Evolutionary conservation across 2,888 invertebrate genomes (phyloP).

Genomic region (Drosophila mimica): DNA sequence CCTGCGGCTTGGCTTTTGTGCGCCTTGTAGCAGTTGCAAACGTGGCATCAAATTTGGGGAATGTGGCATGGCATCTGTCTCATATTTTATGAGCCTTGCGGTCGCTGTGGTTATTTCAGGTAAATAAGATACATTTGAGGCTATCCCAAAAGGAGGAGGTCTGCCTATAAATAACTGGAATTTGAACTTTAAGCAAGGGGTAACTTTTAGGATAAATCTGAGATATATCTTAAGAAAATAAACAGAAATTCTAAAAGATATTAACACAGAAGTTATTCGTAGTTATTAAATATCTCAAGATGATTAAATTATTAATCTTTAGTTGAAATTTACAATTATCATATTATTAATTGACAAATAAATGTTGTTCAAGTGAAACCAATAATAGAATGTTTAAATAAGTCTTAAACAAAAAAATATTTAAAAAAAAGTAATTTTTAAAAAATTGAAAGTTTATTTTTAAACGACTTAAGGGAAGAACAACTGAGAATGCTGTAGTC

Average conservation of each 20-base stretch:
- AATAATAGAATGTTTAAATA: no score
- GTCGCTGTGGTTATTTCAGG: constrained; percentile 34
- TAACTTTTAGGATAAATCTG: background rate
- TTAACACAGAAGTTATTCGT: background rate
- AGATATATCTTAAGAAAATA: background rate
- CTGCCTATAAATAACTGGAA: background rate
- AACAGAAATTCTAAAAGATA: background rate
- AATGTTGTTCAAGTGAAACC: no score
- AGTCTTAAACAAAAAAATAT: no score
- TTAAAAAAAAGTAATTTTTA: no score
- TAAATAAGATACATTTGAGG: constrained; percentile 1
- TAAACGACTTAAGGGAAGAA: no score
- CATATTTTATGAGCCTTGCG: constrained; percentile 51
- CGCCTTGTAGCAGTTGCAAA: background rate
- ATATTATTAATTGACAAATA: background rate
- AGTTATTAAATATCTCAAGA: background rate
- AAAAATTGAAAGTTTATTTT: no score
- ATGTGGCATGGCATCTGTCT: constrained; percentile 18
- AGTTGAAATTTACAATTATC: background rate
- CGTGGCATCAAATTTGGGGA: background rate
- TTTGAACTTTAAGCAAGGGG: background rate
- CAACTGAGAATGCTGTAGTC: no score
- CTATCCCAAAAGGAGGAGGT: background rate
- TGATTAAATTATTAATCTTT: fast-evolving
- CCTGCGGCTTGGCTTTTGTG: constrained; percentile 16